These are phyloP conservation scores for Polydrusus cervinus DNA, from an alignment of 2,888 invertebrate genomes.

Conservation along the genomic window DNA sequence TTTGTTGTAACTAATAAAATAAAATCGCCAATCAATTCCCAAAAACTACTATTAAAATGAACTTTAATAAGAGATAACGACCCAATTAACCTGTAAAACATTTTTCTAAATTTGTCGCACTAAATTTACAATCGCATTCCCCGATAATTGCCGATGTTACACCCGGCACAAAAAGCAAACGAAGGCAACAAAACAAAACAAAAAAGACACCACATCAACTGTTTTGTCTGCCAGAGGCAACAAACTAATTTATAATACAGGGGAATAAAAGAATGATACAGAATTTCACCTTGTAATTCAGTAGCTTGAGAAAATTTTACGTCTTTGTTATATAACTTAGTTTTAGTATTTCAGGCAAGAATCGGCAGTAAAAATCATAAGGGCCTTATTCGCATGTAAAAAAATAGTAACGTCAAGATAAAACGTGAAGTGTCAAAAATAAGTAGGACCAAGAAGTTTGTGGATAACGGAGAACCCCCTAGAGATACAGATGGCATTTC, in stretches of 20 bases:
- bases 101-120: constrained; percentile 23
- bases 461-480: no score
- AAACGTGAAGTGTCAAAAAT: no score
- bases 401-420: no score
- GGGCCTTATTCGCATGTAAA: no score
- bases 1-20: no score
- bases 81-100: constrained; percentile 15
- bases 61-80: background rate
- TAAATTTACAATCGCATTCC: constrained; percentile 2
- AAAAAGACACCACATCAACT: constrained; percentile 11
- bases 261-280: background rate
- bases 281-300: background rate
- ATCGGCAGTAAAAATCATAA: no score
- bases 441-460: no score
- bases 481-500: no score
- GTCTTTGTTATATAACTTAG: no score
- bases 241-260: constrained; percentile 27
- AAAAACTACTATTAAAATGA: background rate
- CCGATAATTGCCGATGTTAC: constrained; percentile 20
- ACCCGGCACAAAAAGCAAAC: constrained; percentile 12
- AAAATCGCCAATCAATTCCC: no score
- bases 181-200: constrained; percentile 13
- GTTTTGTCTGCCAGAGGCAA: constrained; percentile 12
- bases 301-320: background rate
- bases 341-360: no score